Conservation (phyloP, 2,113 vertebrate species). For the Numida meleagris region DNA sequence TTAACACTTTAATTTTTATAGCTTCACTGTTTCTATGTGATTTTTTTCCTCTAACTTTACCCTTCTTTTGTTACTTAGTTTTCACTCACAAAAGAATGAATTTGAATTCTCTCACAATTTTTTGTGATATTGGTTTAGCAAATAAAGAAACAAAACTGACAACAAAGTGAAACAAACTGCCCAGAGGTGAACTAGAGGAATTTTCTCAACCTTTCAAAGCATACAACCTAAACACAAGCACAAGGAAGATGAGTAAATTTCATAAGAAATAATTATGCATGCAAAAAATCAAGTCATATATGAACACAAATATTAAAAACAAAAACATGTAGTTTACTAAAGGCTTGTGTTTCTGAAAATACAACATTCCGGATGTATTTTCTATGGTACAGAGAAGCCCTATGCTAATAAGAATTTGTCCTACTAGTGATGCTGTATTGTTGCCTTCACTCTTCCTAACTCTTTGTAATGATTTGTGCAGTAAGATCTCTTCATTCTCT, state of each 20-base stretch:
- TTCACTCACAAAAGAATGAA: neutral
- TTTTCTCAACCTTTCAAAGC: slow-evolving; percentile 7
- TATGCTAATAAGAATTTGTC: neutral
- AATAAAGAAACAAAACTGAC: neutral
- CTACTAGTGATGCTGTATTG: neutral
- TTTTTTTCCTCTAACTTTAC: neutral
- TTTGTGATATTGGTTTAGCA: neutral
- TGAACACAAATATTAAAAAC: neutral
- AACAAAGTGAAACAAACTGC: neutral
- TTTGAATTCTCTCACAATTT: neutral
- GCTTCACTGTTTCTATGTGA: neutral
- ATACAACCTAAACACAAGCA: neutral
- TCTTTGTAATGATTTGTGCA: neutral
- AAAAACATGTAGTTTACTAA: neutral
- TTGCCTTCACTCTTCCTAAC: neutral
- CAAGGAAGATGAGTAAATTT: neutral
- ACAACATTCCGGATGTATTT: neutral
- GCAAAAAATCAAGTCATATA: neutral
- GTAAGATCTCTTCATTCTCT: neutral
- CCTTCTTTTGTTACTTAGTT: neutral
- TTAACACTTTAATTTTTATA: neutral
- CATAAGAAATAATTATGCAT: accelerated
- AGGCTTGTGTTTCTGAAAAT: neutral
- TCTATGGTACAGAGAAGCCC: neutral
- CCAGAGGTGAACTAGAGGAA: neutral